Evolutionary conservation across 2,797 vertebrate species (phyloP).

Genomic region (Miichthys miiuy): DNA sequence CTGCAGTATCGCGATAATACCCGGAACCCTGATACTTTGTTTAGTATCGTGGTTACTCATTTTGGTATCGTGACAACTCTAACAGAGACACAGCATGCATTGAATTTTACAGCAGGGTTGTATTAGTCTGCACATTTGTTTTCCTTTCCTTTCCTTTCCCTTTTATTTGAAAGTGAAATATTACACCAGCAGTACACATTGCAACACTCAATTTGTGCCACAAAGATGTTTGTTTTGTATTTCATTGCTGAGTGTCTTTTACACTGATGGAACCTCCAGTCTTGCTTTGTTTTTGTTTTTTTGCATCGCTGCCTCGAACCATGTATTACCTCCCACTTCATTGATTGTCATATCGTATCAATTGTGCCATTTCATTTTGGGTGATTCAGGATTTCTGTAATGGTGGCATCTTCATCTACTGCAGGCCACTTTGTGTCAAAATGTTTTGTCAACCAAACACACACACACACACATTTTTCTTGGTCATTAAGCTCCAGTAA

Average conservation of each 20-base stretch:
- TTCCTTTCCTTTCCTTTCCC: slow-evolving; percentile 23
- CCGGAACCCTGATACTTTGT: too few relatives aligned
- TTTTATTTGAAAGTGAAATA: slow-evolving; percentile 19
- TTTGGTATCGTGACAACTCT: too few relatives aligned
- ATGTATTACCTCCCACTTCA: background rate
- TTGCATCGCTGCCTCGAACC: background rate
- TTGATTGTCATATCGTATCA: background rate
- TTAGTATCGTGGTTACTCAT: too few relatives aligned
- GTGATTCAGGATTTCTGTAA: background rate
- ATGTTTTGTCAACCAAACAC: slow-evolving; percentile 15
- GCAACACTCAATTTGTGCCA: slow-evolving; percentile 3
- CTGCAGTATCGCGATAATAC: too few relatives aligned
- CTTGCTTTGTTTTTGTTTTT: background rate
- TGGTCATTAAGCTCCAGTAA: background rate
- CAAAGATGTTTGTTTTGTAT: slow-evolving; percentile 19
- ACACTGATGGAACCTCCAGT: slow-evolving; percentile 3
- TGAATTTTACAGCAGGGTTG: slow-evolving; percentile 11
- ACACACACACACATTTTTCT: background rate
- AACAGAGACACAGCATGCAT: background rate
- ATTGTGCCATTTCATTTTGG: background rate
- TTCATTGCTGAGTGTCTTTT: background rate
- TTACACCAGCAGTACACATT: slow-evolving; percentile 12
- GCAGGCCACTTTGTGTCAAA: slow-evolving; percentile 8
- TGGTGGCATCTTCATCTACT: slow-evolving; percentile 13
- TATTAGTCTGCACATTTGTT: slow-evolving; percentile 16